phyloP scores from a whole-genome alignment of 1,140 invertebrate genomes.

The Drosophila obscura region DNA sequence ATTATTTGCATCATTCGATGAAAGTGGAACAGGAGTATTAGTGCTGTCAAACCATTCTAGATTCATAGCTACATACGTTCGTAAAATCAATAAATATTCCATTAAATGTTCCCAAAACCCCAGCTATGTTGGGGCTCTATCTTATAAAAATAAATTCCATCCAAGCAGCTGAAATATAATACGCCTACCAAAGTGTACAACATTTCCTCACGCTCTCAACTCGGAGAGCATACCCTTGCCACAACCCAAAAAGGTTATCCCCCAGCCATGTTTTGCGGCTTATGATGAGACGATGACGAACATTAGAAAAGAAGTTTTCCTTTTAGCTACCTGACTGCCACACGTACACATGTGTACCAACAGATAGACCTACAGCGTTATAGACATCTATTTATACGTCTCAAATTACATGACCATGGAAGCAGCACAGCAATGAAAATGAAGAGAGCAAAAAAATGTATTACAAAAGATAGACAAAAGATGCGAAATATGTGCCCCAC shows the following conservation, averaged over 20 bases:
- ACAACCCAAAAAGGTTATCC: conserved; percentile 49
- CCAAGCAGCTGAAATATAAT: no score
- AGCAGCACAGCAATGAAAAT: conserved; percentile 9
- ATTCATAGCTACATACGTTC: no score
- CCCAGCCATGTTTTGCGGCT: conserved; percentile 47
- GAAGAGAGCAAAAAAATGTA: conserved; percentile 51
- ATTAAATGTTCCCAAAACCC: no score
- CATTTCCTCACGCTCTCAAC: no score
- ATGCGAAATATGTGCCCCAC: conserved; percentile 72
- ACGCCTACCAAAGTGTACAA: no score
- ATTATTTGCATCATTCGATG: no score
- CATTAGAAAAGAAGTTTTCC: conserved; percentile 59
- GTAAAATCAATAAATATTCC: no score
- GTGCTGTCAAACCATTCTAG: no score
- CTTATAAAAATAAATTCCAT: no score
- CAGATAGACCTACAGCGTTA: background rate
- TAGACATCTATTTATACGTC: conserved; percentile 16
- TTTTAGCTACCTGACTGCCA: conserved; percentile 46
- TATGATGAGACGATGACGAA: conserved; percentile 59
- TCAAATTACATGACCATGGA: conserved; percentile 64
- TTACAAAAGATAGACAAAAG: conserved; percentile 77
- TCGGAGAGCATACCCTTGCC: no score
- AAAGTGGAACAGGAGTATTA: no score
- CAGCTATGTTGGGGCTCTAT: no score
- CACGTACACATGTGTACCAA: conserved; percentile 13